These are phyloP conservation scores for Apolygus lucorum DNA, from an alignment of 1,140 invertebrate species.

Conservation along the genomic window DNA sequence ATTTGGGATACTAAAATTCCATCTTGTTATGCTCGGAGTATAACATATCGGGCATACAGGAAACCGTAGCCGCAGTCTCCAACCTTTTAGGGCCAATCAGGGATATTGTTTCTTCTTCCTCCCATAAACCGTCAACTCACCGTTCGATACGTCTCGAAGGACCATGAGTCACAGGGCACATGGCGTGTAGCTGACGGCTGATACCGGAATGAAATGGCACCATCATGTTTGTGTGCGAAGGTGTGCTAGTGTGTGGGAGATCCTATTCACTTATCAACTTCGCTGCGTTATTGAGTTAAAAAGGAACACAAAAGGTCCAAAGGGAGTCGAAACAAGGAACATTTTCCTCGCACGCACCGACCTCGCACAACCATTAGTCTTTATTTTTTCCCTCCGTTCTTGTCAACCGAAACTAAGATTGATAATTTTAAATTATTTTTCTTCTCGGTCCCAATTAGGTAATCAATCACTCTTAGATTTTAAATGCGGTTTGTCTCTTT, in stretches of 20 bases:
- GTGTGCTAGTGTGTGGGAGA: too few relatives aligned
- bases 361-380: neutral
- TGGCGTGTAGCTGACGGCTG: neutral
- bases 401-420: slow-evolving; percentile 9
- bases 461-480: too few relatives aligned
- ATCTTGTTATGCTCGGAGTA: too few relatives aligned
- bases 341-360: neutral
- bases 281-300: slow-evolving; percentile 5
- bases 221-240: too few relatives aligned
- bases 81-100: too few relatives aligned
- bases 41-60: too few relatives aligned
- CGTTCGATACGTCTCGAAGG: neutral
- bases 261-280: slow-evolving; percentile 2
- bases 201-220: too few relatives aligned
- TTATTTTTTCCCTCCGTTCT: neutral
- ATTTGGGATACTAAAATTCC: too few relatives aligned
- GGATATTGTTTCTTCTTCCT: too few relatives aligned
- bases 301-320: neutral
- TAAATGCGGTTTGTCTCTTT: too few relatives aligned
- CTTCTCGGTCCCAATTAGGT: neutral
- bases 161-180: neutral
- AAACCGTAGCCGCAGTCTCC: too few relatives aligned
- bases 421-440: neutral
- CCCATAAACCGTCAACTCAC: too few relatives aligned
- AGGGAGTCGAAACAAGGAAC: neutral